phyloP scores from a whole-genome alignment of 2,797 vertebrate species.

The Phalanger gymnotis region DNA sequence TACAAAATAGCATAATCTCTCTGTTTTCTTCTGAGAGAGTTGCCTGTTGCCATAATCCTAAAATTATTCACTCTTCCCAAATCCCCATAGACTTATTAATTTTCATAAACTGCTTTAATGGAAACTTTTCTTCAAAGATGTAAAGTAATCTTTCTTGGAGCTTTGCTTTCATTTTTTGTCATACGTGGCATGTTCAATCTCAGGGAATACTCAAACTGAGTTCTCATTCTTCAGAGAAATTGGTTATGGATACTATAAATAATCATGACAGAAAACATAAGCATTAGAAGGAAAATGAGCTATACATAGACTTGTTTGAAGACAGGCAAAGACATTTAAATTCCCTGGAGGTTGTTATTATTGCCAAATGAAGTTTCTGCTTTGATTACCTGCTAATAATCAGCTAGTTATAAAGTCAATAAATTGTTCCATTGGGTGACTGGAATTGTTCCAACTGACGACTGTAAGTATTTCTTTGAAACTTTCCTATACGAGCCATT shows the following conservation, averaged over 20 bases:
- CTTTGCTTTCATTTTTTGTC: constrained; percentile 75
- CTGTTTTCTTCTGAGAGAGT: constrained; percentile 75
- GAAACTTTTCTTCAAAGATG: constrained; percentile 78
- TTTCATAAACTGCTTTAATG: constrained; percentile 83
- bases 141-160: constrained; percentile 79
- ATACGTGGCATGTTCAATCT: constrained; percentile 72
- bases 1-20: constrained; percentile 82
- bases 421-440: constrained; percentile 35
- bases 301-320: constrained; percentile 70
- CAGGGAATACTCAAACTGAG: constrained; percentile 72
- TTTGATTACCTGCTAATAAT: constrained; percentile 73
- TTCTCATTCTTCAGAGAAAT: constrained; percentile 77
- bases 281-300: constrained; percentile 74
- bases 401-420: constrained; percentile 69
- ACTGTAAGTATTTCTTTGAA: constrained; percentile 71
- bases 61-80: constrained; percentile 82
- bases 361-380: constrained; percentile 74
- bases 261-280: constrained; percentile 59
- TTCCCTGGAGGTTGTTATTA: constrained; percentile 80
- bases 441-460: constrained; percentile 45
- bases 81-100: constrained; percentile 83
- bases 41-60: constrained; percentile 77
- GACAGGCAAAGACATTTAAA: constrained; percentile 67
- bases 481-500: constrained; percentile 54
- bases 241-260: constrained; percentile 74